Percentiles rank a stretch among this genome's conserved stretches.
These are phyloP conservation scores for Adelognathus sp. DNA, from an alignment of 2,888 invertebrate genomes.

Conservation along the genomic window DNA sequence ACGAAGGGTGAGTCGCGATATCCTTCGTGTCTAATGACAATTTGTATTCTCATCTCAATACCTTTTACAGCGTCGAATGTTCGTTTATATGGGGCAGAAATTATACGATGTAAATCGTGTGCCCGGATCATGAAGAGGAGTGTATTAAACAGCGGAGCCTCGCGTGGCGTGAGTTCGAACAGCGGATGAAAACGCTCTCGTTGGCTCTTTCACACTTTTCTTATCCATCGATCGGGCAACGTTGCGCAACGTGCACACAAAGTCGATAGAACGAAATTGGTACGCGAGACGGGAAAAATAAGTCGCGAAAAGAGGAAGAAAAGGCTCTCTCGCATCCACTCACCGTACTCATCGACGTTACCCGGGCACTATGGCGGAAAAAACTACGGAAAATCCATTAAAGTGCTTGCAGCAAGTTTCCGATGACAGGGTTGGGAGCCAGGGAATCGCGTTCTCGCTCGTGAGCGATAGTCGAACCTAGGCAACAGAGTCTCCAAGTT, in stretches of 20 bases:
- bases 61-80: no score
- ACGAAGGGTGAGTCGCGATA: no score
- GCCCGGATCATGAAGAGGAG: no score
- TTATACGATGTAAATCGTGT: no score
- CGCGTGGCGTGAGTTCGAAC: no score
- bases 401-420: constrained; percentile 50
- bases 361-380: background rate
- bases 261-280: constrained; percentile 38
- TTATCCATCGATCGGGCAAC: constrained; percentile 6
- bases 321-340: constrained; percentile 35
- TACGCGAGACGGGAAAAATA: constrained; percentile 26
- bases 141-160: no score
- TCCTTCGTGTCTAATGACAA: no score
- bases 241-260: no score
- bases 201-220: constrained; percentile 20
- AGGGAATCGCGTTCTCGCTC: background rate
- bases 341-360: constrained; percentile 1
- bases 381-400: constrained; percentile 54
- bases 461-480: constrained; percentile 7
- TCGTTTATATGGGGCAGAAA: no score
- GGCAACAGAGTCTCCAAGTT: constrained; percentile 12
- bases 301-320: constrained; percentile 10
- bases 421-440: constrained; percentile 22
- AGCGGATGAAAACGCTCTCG: constrained; percentile 20
- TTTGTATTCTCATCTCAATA: no score